Evolutionary conservation across 2,888 invertebrate genomes (phyloP), one percentile per base, ranked within the genome.

Genomic region (Branchipolynoe longqiensis): DNA sequence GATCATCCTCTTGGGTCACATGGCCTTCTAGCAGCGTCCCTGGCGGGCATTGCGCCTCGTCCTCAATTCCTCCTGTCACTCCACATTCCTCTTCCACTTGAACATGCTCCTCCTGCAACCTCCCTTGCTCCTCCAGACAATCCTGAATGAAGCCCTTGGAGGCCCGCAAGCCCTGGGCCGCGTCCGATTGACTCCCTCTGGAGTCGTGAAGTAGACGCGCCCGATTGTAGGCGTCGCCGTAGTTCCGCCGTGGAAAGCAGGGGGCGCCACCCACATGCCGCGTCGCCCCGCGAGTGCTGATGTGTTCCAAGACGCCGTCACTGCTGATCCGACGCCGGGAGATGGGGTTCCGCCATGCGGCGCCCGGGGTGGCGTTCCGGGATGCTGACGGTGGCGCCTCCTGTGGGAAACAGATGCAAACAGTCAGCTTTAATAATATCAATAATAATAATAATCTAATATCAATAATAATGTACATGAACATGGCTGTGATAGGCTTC

Each of bases 301-400:
- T 8, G 74, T 25, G 6, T 28, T 78, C 78, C n/a, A 78, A 28
- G 18, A 48, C 48, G 18, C 78, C 78, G 2, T 78, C 78, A 48
- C 78, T 78, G 28, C 48, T 78, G 48, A 78, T 78, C 8, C 78
- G 78, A 1, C 78, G 78, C 22, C 78, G 22, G 41, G 48, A 41
- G 28, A 78, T 1, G 18, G 78, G 78, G 48, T 78, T 78, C 25
- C 31, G 41, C 54, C 54, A 69, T 0, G 2, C 18, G 0, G 36
- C 4, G n/a, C n/a, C 25, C 14, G 12, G 22, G 22, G 58, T 25
- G 14, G 58, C 12, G 22, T 58, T 58, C 4, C 4, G 4, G 8
- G 48, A 6, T 58, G 4, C 58, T 58, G 58, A n/a, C 4, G n/a
- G n/a, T n/a, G n/a, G 58, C 4, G 58, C n/a, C 25, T 58, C 58